Percentiles rank a stretch among this genome's conserved stretches.
Conservation (phyloP, 2,888 invertebrate genomes). For the Apotomis betuletana region DNA sequence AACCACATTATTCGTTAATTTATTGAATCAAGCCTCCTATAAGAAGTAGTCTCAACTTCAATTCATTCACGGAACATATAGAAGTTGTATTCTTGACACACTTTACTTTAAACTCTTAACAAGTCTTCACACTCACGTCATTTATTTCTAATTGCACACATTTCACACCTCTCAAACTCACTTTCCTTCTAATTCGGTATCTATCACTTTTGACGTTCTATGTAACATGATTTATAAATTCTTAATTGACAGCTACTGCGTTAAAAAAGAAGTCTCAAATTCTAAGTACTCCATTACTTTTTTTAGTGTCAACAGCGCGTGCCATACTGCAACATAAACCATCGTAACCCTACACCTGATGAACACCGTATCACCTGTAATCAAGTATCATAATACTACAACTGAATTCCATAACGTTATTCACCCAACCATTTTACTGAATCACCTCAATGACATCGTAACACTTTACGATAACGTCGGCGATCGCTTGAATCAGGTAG, state of each 20-base stretch:
- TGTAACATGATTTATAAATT: constrained; percentile 26
- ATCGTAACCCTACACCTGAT: constrained; percentile 11
- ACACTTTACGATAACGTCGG: constrained; percentile 39
- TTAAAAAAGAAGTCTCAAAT: constrained; percentile 24
- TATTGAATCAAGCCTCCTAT: too few relatives aligned
- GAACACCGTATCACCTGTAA: constrained; percentile 23
- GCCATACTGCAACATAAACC: constrained; percentile 29
- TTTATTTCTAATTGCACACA: background rate
- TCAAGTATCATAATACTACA: constrained; percentile 31
- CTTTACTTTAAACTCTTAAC: background rate
- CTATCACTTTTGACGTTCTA: constrained; percentile 3
- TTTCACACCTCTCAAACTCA: background rate
- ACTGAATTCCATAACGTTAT: constrained; percentile 23
- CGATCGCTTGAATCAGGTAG: constrained; percentile 38
- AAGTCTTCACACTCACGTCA: background rate
- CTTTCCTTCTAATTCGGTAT: constrained; percentile 2
- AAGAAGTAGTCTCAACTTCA: background rate
- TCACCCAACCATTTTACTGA: constrained; percentile 2
- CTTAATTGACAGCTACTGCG: constrained; percentile 35
- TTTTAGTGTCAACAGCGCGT: constrained; percentile 44
- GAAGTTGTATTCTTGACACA: background rate
- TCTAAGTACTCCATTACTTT: constrained; percentile 37
- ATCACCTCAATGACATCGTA: background rate
- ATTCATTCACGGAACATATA: background rate
- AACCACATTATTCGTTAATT: too few relatives aligned